Evolutionary conservation across 2,113 vertebrate genomes (phyloP), one percentile per base, ranked within the genome.

Genomic region (Pseudolaguvia tuberculata): DNA sequence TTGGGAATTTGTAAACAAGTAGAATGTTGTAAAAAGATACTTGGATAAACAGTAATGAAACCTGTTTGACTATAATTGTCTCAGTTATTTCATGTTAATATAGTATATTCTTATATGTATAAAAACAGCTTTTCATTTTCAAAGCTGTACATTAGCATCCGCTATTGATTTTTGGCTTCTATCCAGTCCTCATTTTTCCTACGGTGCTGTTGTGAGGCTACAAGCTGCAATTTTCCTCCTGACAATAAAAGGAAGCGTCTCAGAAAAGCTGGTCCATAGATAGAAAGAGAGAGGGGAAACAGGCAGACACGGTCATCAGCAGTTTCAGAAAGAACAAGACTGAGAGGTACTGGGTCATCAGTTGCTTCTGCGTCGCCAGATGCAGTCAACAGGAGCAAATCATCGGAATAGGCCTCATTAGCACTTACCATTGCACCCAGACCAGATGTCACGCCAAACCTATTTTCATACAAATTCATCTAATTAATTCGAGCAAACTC

Each of bases 401-500:
- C 76, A 75, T 80, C 76, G 80, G 83, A 84, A 84, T 76, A 82
- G 78, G 47, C 79, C 84, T 84, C 83, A 85, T 85, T 85, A 85
- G 81, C 82, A 80, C 78, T 81, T 82, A 79, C 78, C 83, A 76
- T 66, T 80, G 77, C 81, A 80, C 77, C 79, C 81, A 81, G 81
- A 84, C 76, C 84, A 85, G 83, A 85, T 85, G 84, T 84, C 84
- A 79, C 72, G 74, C 76, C 79, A 72, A 80, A 83, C 80, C 84
- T 85, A 85, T 85, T 85, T 85, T 85, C 81, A 85, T 84, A 85
- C 84, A 85, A 83, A 85, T 85, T 76, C 76, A 42, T 70, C 84
- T 83, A 85, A 85, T 85, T 85, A 84, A 84, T 83, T 83, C 79
- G 13, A 55, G 35, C n/a, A n/a, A n/a, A n/a, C n/a, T n/a, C n/a